Conservation (phyloP, 2,797 vertebrate genomes). For the Malacoctenus gilli region DNA sequence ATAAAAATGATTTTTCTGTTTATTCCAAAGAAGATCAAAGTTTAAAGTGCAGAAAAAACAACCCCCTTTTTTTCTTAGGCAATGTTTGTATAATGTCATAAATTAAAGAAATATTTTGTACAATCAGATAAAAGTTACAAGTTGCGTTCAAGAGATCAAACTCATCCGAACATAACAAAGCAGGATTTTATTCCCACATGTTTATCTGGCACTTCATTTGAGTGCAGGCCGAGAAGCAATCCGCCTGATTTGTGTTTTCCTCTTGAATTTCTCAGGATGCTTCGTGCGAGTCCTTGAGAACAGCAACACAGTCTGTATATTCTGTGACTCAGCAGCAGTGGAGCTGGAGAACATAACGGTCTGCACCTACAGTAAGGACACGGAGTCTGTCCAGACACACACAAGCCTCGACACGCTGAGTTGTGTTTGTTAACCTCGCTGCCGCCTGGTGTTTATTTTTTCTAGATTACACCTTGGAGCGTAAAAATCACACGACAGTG, state of each 20-base stretch:
- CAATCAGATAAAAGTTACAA: no score
- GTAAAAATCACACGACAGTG: constrained; percentile 73
- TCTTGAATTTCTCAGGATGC: constrained; percentile 81
- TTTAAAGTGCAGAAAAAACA: no score
- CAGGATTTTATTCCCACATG: no score
- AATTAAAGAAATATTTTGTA: no score
- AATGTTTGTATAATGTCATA: no score
- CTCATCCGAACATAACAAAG: no score
- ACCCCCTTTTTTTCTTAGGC: no score
- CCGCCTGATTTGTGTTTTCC: constrained; percentile 8
- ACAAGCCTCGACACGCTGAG: not conserved
- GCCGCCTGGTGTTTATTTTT: constrained; percentile 38
- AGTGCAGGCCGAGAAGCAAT: not conserved
- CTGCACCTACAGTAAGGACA: constrained; percentile 79
- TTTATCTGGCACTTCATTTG: no score
- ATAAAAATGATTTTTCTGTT: no score
- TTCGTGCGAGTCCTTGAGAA: constrained; percentile 85
- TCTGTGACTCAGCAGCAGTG: constrained; percentile 77
- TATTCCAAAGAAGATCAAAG: no score
- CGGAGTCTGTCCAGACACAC: not conserved
- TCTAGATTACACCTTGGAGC: constrained; percentile 72
- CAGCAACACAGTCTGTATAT: constrained; percentile 85
- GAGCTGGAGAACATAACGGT: constrained; percentile 75
- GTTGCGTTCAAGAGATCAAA: no score
- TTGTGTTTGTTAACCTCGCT: not conserved